Conservation (phyloP, 2,888 invertebrate genomes). For the Automeris io region DNA sequence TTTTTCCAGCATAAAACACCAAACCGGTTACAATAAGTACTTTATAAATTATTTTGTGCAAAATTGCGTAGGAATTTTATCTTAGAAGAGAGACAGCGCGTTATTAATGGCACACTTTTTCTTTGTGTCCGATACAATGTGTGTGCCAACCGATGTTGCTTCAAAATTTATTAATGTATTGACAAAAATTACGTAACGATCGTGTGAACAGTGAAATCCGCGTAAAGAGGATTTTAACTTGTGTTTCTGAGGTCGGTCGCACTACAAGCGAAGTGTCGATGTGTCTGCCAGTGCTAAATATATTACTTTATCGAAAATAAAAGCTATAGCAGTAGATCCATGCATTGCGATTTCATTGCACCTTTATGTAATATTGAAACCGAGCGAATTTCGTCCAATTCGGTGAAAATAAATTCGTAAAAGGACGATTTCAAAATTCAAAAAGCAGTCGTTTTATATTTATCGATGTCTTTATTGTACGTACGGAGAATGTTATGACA, state of each 20-base stretch:
- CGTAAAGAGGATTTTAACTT: slow-evolving; percentile 18
- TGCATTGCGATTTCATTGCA: slow-evolving; percentile 31
- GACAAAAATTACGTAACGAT: slow-evolving; percentile 38
- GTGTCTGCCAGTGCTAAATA: slow-evolving; percentile 24
- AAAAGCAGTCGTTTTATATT: slow-evolving; percentile 30
- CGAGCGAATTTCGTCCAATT: slow-evolving; percentile 38
- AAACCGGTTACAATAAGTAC: slow-evolving; percentile 35
- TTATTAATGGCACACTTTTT: slow-evolving; percentile 39
- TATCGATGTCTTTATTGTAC: slow-evolving; percentile 30
- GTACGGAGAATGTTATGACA: slow-evolving; percentile 18
- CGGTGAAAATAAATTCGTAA: slow-evolving; percentile 32
- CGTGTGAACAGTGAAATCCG: slow-evolving; percentile 32
- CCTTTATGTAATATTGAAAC: slow-evolving; percentile 52
- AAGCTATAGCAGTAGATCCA: slow-evolving; percentile 40
- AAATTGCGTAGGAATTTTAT: slow-evolving; percentile 46
- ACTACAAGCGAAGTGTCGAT: slow-evolving; percentile 17
- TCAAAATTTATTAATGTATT: slow-evolving; percentile 44
- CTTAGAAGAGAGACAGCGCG: slow-evolving; percentile 34
- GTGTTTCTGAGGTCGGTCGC: slow-evolving; percentile 12
- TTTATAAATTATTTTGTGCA: slow-evolving; percentile 30
- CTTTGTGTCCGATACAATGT: slow-evolving; percentile 29
- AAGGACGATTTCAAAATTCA: slow-evolving; percentile 39
- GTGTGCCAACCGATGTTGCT: slow-evolving; percentile 36
- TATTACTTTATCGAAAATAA: slow-evolving; percentile 49
- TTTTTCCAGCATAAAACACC: slow-evolving; percentile 25